Base-by-base conservation (phyloP, 2,888 invertebrate species). In the Brenthis ino region DNA sequence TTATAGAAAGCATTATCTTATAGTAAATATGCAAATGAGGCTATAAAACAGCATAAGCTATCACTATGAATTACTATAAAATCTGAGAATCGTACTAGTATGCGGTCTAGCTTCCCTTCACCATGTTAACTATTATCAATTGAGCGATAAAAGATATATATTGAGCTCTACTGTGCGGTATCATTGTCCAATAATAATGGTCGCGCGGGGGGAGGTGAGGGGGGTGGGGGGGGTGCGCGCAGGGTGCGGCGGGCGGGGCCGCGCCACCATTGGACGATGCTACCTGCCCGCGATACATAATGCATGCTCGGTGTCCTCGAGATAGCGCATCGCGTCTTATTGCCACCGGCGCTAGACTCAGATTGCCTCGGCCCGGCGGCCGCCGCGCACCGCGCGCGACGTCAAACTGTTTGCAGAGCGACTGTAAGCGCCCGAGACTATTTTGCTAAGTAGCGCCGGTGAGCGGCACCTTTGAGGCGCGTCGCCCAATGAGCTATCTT, bases 201-300 rank as follows among this genome's bases (percentile, higher is more conserved):
- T 64, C 20, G 48, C 63, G 61, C 53, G 57, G 57, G 65, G 16
- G 58, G 65, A 53, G 60, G 54, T 24, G 54, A 48, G 37, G 66
- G 61, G 54, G 53, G n/a, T n/a, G 51, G 64, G 61, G 53, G 57
- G 57, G 65, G 14, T 66, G 64, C 64, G 63, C 57, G 28, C 28
- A 28, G 28, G 28, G 28, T 28, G 28, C 56, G 69, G 74, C 71
- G 75, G 74, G 76, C 74, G 71, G 73, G 73, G 75, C 74, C 75
- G 53, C 65, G 66, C 66, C 70, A 67, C 67, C 61, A 76, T 75
- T 74, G 75, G 75, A 61, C 74, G 73, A 70, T 64, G 69, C 57
- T 65, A 70, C 75, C 77, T 74, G 74, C 70, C 37, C 37, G 70
- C 69, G 66, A 67, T 70, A 72, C 67, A 65, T 68, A 61, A 69